Conservation (phyloP, 2,797 vertebrate genomes). For the Rhabdomys pumilio region DNA sequence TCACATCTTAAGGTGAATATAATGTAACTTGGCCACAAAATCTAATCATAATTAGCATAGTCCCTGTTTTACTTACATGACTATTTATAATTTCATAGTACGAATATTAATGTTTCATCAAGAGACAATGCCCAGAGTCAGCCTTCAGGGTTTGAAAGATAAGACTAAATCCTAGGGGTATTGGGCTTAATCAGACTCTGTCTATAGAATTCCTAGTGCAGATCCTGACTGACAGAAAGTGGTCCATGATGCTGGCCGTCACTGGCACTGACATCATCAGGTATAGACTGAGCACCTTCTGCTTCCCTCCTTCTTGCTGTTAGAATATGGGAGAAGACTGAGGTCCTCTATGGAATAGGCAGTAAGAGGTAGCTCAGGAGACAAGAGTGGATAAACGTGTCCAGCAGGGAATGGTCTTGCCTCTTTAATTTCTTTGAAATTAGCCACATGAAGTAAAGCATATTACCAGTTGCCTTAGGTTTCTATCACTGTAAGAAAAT, state of each 20-base stretch:
- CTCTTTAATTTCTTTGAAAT: constrained; percentile 38
- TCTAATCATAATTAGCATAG: neutral
- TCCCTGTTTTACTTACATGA: neutral
- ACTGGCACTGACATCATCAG: neutral
- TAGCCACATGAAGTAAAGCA: neutral
- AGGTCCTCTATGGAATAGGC: neutral
- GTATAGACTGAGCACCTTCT: neutral
- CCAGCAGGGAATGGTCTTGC: neutral
- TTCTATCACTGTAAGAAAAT: neutral
- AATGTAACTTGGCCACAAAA: neutral
- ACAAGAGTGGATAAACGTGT: neutral
- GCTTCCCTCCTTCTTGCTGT: neutral
- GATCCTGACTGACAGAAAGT: neutral
- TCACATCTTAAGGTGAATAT: neutral
- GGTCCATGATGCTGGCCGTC: neutral
- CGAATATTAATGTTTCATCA: neutral
- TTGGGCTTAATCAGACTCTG: neutral
- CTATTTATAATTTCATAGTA: neutral
- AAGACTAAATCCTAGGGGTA: neutral
- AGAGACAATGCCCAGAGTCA: neutral
- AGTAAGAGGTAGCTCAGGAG: neutral
- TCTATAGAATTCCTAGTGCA: neutral
- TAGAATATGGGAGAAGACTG: neutral
- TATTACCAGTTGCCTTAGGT: neutral
- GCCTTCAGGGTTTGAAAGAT: neutral